A percentile compares a stretch with the other conserved stretches of the same genome.
phyloP scores from a whole-genome alignment of 2,797 vertebrate genomes.

The Dermochelys coriacea region DNA sequence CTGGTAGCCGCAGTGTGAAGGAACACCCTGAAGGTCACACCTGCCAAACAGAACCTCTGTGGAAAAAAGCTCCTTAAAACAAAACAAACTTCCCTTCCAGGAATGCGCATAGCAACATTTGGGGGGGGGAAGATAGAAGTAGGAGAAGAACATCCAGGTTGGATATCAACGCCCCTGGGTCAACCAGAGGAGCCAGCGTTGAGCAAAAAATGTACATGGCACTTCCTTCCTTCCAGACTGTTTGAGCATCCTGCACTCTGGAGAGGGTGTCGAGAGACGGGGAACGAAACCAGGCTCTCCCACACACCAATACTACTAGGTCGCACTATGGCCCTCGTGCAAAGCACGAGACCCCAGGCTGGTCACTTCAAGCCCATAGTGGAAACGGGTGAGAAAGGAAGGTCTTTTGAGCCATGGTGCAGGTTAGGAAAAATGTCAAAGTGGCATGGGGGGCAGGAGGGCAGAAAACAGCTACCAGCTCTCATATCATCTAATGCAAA shows the following conservation, averaged over 20 bases:
- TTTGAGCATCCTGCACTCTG: not conserved
- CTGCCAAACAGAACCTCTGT: not conserved
- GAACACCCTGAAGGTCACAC: not conserved
- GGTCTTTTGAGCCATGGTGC: not conserved
- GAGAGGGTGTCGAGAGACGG: not conserved
- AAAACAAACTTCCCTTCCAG: not conserved
- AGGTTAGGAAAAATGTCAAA: too few species aligned
- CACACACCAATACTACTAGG: not conserved
- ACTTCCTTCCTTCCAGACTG: not conserved
- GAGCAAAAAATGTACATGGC: not conserved
- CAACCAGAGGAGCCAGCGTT: not conserved
- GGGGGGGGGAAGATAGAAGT: too few species aligned
- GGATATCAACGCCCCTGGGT: not conserved
- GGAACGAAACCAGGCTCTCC: not conserved
- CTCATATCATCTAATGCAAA: not conserved
- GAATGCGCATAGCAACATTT: not conserved
- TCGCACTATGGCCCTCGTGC: not conserved
- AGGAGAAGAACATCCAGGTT: not conserved
- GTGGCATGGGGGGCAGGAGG: not conserved
- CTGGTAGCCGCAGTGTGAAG: not conserved
- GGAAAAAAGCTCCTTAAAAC: not conserved
- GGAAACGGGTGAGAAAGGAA: not conserved
- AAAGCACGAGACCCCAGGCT: not conserved
- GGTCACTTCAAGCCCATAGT: not conserved
- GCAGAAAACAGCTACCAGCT: not conserved